These are phyloP conservation scores for Scaptomyza parva DNA, from an alignment of 2,888 invertebrate genomes.

Conservation along the genomic window DNA sequence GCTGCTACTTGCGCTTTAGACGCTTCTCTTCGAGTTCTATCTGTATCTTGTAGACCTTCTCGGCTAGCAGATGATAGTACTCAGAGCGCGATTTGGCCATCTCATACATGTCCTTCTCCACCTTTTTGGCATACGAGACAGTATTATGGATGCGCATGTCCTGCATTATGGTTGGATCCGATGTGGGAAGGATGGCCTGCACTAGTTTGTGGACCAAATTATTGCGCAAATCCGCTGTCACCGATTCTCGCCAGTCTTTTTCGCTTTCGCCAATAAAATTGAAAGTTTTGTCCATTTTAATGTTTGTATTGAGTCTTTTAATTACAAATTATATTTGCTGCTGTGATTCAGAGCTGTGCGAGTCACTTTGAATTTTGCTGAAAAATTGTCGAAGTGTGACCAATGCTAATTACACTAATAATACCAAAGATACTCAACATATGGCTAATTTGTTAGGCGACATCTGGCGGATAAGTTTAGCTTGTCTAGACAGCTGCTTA, in stretches of 20 bases:
- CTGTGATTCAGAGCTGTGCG: too few species aligned
- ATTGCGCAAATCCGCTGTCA: conserved; percentile 98
- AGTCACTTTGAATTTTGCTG: background rate
- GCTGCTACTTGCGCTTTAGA: conserved; percentile 93
- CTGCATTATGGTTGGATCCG: conserved; percentile 97
- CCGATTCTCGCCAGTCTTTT: conserved; percentile 99
- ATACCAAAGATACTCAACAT: conserved; percentile 4
- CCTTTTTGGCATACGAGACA: conserved; percentile 98
- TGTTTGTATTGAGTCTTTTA: too few species aligned
- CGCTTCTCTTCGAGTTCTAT: conserved; percentile 98
- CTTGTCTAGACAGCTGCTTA: background rate
- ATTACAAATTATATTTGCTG: too few species aligned
- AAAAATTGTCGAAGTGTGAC: background rate
- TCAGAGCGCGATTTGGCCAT: conserved; percentile 98
- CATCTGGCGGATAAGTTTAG: background rate
- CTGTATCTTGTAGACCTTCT: conserved; percentile 99
- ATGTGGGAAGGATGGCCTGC: conserved; percentile 99
- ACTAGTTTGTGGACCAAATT: conserved; percentile 99
- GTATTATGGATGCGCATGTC: conserved; percentile 99
- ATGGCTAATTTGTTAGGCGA: background rate
- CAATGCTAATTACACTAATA: background rate
- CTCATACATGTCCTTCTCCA: conserved; percentile 99
- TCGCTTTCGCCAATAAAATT: conserved; percentile 86
- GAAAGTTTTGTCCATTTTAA: too few species aligned
- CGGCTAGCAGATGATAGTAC: conserved; percentile 98